phyloP scores from a whole-genome alignment of 2,888 invertebrate genomes.

The Agapostemon virescens region DNA sequence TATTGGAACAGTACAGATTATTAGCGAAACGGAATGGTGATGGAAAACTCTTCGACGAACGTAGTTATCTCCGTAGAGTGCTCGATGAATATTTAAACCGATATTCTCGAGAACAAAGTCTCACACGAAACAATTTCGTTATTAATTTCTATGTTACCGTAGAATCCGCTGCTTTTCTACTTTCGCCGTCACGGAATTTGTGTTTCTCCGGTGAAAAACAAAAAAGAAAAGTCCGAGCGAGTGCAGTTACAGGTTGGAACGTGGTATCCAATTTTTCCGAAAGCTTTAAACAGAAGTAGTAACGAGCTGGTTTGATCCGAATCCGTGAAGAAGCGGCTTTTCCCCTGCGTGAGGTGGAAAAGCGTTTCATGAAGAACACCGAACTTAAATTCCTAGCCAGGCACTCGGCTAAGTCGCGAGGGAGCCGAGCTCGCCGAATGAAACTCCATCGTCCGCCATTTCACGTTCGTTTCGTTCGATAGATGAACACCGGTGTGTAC shows the following conservation, averaged over 20 bases:
- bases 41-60: neutral
- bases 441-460: constrained; percentile 52
- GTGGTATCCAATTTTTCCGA: constrained; percentile 46
- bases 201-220: neutral
- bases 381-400: constrained; percentile 65
- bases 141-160: neutral
- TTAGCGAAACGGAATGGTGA: neutral
- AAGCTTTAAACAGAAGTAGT: constrained; percentile 43
- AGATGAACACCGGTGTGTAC: constrained; percentile 39
- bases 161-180: neutral
- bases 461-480: constrained; percentile 37
- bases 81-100: neutral
- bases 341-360: constrained; percentile 5
- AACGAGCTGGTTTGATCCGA: constrained; percentile 46
- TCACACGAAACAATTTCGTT: neutral
- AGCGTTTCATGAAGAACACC: constrained; percentile 53
- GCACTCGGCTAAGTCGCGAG: constrained; percentile 52
- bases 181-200: neutral
- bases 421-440: constrained; percentile 47
- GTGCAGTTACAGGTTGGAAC: neutral
- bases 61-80: neutral
- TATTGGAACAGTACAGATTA: neutral
- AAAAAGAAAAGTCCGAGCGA: neutral
- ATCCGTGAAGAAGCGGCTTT: constrained; percentile 49
- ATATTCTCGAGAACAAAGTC: neutral